A percentile compares a stretch with the other conserved stretches of the same genome.
Conservation (phyloP, 2,888 invertebrate species). For the Melieria omissa region DNA sequence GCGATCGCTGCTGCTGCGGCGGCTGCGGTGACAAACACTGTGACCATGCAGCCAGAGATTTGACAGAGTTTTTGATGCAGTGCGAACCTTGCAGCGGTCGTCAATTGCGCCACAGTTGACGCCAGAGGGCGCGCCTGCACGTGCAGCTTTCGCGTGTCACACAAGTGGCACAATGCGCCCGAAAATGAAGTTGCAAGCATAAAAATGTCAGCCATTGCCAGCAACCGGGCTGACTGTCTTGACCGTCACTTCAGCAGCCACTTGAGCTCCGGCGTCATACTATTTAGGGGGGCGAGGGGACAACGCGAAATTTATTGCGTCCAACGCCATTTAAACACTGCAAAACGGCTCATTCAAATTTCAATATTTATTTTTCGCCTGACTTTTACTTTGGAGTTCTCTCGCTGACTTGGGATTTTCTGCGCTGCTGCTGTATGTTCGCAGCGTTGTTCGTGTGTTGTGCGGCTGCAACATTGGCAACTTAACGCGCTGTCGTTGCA, state of each 20-base stretch:
- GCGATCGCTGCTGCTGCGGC: no score
- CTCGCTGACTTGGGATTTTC: background rate
- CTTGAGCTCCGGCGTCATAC: no score
- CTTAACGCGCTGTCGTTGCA: no score
- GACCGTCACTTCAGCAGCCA: no score
- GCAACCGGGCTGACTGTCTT: background rate
- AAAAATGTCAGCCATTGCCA: background rate
- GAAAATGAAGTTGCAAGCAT: background rate
- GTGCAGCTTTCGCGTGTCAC: no score
- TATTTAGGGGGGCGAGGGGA: no score
- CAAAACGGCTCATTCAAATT: background rate
- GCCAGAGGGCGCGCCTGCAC: background rate
- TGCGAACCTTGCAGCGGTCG: background rate
- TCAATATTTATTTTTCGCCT: background rate
- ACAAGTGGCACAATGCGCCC: background rate
- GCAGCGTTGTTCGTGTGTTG: background rate
- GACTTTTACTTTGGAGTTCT: background rate
- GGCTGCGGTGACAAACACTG: no score
- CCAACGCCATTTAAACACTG: background rate
- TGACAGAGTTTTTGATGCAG: no score
- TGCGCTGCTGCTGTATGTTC: constrained; percentile 6
- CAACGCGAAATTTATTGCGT: background rate
- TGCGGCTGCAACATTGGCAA: no score
- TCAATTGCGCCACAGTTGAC: background rate
- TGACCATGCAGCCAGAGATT: no score